Base-by-base conservation (phyloP, 2,113 vertebrate genomes). In the Gymnogyps californianus region DNA sequence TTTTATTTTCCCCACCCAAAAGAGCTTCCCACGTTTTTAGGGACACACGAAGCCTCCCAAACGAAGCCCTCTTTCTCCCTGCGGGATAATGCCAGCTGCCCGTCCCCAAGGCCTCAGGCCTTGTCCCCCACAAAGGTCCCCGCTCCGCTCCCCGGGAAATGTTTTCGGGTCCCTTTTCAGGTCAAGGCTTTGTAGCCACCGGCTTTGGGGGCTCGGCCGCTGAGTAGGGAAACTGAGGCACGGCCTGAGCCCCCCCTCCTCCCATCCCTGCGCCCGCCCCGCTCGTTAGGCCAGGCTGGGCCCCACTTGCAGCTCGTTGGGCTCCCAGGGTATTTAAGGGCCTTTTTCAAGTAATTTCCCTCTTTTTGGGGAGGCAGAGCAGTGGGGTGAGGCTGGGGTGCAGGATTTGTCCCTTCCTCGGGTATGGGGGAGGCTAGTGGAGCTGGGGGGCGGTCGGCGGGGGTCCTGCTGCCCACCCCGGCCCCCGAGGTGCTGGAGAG, bases 281-380 rank as follows among this genome's bases (percentile, higher is more conserved):
- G 3, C 47, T 79, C 16, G 0, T 83, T 16, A 71, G 52, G 12
- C 77, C 4, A 24, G 2, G 11, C 8, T 0, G 1, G 6, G 47
- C 52, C 58, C 17, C 95, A 90, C 83, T 90, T 96, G 95, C 5
- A 5, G 16, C 83, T 88, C 9, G 2, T 90, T 66, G 40, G 24
- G 9, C 8, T 55, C 42, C 1, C 3, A 2, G 9, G 26, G 1
- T 64, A 49, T 44, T 90, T 87, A 47, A 84, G 49, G 36, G 16
- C 34, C 29, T 5, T 6, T 40, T n/a, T 52, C 1, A 5, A 3
- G 4, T 1, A 0, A 3, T 4, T 7, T 1, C 0, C 0, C 0
- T 0, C 0, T 19, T 3, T 65, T 29, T 3, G 29, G 6, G 6
- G 22, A 2, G 6, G 9, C 3, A 2, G 21, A 0, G 25, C 9